Evolutionary conservation across 1,140 invertebrate genomes (phyloP).

Genomic region (Carposina sasakii): DNA sequence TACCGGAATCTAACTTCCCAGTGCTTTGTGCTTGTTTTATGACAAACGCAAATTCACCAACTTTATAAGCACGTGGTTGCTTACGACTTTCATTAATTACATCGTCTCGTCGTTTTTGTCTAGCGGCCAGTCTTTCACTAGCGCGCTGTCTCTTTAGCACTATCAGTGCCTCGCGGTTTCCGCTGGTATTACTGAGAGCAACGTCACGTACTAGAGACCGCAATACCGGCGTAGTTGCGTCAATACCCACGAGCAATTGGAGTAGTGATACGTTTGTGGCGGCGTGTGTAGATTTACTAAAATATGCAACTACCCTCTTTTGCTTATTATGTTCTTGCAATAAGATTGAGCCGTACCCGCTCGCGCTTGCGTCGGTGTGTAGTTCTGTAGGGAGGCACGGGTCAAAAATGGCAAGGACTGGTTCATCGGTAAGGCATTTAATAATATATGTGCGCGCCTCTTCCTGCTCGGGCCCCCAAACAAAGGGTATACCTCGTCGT

Average conservation of each 20-base stretch:
- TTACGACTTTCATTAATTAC: neutral
- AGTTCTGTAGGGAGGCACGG: neutral
- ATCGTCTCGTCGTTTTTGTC: neutral
- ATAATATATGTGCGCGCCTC: neutral
- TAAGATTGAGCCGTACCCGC: constrained; percentile 22
- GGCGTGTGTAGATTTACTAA: neutral
- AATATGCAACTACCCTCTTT: neutral
- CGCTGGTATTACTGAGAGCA: neutral
- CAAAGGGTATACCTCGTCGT: no score
- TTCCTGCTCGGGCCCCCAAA: neutral
- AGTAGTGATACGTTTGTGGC: neutral
- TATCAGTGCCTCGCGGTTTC: neutral
- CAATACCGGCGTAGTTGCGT: constrained; percentile 1
- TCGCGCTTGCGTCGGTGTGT: constrained; percentile 1
- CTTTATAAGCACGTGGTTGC: neutral
- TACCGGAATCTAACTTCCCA: constrained; percentile 8
- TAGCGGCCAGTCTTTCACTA: neutral
- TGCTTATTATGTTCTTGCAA: constrained; percentile 15
- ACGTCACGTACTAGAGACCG: constrained; percentile 3
- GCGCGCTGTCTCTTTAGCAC: neutral
- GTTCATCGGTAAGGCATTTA: neutral
- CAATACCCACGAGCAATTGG: constrained; percentile 2
- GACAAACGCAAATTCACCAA: constrained; percentile 5
- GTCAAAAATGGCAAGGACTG: neutral
- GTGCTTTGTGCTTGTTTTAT: constrained; percentile 6